Base-by-base conservation (phyloP, 2,113 vertebrate species). In the Rhea americana region DNA sequence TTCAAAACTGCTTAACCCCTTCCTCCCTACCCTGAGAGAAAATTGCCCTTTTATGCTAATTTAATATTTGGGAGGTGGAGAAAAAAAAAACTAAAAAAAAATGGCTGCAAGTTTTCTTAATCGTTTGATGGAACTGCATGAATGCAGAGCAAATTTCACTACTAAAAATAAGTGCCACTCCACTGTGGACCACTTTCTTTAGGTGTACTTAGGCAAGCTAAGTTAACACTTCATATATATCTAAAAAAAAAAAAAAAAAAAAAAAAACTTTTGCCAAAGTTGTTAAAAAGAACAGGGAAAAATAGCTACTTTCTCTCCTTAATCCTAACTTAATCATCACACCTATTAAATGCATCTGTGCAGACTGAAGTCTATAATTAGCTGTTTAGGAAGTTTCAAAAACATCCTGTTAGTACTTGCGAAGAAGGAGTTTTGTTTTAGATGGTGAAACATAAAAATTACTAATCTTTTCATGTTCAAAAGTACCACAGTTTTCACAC, bases 1-100 rank as follows among this genome's bases (percentile, higher is more conserved):
- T 94, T 92, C 89, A 90, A 89, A 93, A 80, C 35, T 1, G 5
- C 50, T 96, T 96, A 96, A 96, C 92, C 19, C 90, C 35, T 91
- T 91, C 89, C 28, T 90, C 43, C n/a, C 79, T 45, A 43, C 58
- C 14, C 63, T 79, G 67, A 26, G 47, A 43, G 37, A 70, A n/a
- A 53, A 82, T 73, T 0, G 1, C 18, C 48, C 82, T 89, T 87
- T 26, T 50, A 51, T 53, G 48, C 43, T 89, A 7, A 16, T 67
- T 55, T 55, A 30, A 4, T 63, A 56, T 30, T 32, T 58, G 10
- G 28, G 15, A 30, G 16, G 28, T 9, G 28, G 30, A 17, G 30
- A 6, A 9, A 17, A 4, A 4, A 15, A 6, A 35, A 35, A 35
- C 35, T 35, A 35, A 35, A 35, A 35, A 13, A 47, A 47, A 47